A percentile compares a stretch with the other conserved stretches of the same genome.
Evolutionary conservation across 2,113 vertebrate genomes (phyloP).

Genomic region (Forbesichthys agassizii): DNA sequence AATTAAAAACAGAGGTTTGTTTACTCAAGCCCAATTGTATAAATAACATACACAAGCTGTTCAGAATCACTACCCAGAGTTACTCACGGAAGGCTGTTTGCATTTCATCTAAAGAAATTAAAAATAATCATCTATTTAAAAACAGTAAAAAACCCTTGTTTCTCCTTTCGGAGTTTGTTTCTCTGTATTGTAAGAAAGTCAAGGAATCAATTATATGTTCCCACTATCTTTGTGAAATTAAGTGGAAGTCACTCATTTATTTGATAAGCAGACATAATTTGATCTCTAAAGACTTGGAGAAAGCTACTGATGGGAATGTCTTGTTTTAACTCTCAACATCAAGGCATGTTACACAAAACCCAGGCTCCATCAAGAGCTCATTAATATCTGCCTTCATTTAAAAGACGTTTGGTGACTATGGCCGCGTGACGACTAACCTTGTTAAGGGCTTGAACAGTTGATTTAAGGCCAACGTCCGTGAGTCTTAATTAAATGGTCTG

Average conservation of each 20-base stretch:
- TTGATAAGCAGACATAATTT: constrained; percentile 68
- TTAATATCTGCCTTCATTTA: constrained; percentile 61
- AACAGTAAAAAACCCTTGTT: constrained; percentile 63
- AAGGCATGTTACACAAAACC: constrained; percentile 56
- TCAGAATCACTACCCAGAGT: constrained; percentile 53
- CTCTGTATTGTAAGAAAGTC: constrained; percentile 52
- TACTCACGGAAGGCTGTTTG: constrained; percentile 64
- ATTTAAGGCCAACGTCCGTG: constrained; percentile 35
- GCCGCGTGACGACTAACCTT: constrained; percentile 52
- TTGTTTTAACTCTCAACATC: constrained; percentile 64
- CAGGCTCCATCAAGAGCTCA: constrained; percentile 59
- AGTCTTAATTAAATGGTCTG: constrained; percentile 27
- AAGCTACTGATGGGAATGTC: constrained; percentile 54
- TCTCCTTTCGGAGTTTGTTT: constrained; percentile 53
- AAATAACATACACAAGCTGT: constrained; percentile 58
- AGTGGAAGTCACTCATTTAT: constrained; percentile 62
- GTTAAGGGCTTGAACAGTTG: constrained; percentile 48
- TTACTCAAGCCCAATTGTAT: constrained; percentile 52
- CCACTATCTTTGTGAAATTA: constrained; percentile 59
- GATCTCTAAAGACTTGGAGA: constrained; percentile 67
- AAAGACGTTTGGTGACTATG: constrained; percentile 48
- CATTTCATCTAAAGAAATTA: constrained; percentile 78
- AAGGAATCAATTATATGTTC: constrained; percentile 58
- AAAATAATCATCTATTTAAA: constrained; percentile 79
- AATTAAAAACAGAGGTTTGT: constrained; percentile 53